Evolutionary conservation across 53 echinoderm and acorn worm species (phyloP), one percentile per base, ranked within the genome.

Genomic region (Henricia sp.): DNA sequence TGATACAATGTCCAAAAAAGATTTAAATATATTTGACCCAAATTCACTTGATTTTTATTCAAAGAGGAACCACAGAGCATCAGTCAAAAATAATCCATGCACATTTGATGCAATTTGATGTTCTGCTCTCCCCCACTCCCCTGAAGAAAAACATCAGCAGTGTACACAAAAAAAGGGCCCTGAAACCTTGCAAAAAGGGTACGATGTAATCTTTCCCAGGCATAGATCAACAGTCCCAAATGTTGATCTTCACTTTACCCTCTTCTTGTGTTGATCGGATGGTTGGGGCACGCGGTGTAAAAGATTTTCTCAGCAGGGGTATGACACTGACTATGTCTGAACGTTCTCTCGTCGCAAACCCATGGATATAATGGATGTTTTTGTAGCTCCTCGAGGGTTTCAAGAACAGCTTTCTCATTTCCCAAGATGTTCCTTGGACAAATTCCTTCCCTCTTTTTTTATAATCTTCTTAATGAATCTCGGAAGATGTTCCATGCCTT

Each of bases 221-320:
- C 35, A 20, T 80, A 64, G 37, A 64, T 63, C 80, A 80, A 80
- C 80, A 80, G 23, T 41, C 65, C 32, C 44, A 2, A 50, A 20
- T 80, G 80, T 80, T 80, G 46, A 80, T 80, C 35, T 80, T 80
- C 80, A 80, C 80, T 80, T 65, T 63, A 38, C 80, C 42, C 32
- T 80, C 80, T 23, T 64, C 80, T 23, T 64, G 80, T 64, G 64
- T 80, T 64, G 37, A 48, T 58, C 75, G 40, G 24, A 24, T 29
- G 43, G 0, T 23, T 42, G 39, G 24, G 39, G 21, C 20, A 43
- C 40, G 8, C 11, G 6, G 8, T 30, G n/a, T n/a, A n/a, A n/a
- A n/a, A n/a, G 34, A 29, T 6, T 62, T 2, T 27, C 27, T 62
- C 19, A 17, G 12, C 4, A 36, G 14, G 64, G 14, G 64, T 0